These are phyloP conservation scores for Parnassius mnemosyne DNA, from an alignment of 2,888 invertebrate species.

Conservation along the genomic window DNA sequence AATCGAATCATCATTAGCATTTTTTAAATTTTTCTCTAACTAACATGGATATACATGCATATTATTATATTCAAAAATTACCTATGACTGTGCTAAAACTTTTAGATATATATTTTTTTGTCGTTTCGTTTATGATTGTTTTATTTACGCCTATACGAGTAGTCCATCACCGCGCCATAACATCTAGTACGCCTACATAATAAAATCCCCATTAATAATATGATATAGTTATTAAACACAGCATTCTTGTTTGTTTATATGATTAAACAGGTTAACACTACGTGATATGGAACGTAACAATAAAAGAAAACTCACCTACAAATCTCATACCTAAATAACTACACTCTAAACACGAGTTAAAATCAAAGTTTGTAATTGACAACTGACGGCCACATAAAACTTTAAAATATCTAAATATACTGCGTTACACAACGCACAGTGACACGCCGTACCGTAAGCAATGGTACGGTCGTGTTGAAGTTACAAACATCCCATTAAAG, in stretches of 20 bases:
- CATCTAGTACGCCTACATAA: constrained; percentile 56
- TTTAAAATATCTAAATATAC: constrained; percentile 38
- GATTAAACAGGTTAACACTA: constrained; percentile 43
- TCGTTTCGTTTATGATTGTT: constrained; percentile 53
- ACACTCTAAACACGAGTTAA: constrained; percentile 34
- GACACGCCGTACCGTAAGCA: not conserved
- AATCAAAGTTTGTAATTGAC: constrained; percentile 68
- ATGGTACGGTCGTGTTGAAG: not conserved
- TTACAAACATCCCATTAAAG: constrained; percentile 52
- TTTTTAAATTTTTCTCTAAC: constrained; percentile 62
- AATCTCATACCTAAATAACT: constrained; percentile 55
- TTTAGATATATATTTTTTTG: constrained; percentile 50
- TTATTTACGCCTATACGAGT: constrained; percentile 62
- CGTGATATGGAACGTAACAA: constrained; percentile 66
- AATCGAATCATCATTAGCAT: constrained; percentile 41
- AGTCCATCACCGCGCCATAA: constrained; percentile 69
- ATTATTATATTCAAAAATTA: constrained; percentile 49
- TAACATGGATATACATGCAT: constrained; percentile 65
- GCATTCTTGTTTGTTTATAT: constrained; percentile 53
- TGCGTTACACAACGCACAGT: constrained; percentile 4
- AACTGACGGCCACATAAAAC: constrained; percentile 53
- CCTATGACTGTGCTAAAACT: constrained; percentile 60
- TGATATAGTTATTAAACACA: constrained; percentile 57
- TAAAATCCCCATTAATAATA: constrained; percentile 58
- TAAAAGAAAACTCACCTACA: constrained; percentile 34